phyloP scores from a whole-genome alignment of 2,888 invertebrate genomes.

The Heteropelma amictum region DNA sequence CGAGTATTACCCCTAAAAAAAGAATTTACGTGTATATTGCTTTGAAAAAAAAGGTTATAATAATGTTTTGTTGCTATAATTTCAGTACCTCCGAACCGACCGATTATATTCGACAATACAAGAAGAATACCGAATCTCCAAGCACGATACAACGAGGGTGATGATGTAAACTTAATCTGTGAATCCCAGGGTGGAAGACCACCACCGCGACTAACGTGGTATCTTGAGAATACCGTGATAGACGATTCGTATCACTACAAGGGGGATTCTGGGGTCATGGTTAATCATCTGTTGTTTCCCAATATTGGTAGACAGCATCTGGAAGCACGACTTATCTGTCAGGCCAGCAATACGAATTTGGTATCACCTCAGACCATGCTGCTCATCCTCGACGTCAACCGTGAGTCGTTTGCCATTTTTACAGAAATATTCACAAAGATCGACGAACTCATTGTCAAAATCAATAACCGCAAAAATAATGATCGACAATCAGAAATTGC shows the following conservation, averaged over 20 bases:
- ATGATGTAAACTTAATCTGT: slow-evolving; percentile 89
- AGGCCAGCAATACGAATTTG: slow-evolving; percentile 92
- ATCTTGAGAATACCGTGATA: slow-evolving; percentile 89
- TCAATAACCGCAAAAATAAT: too few species aligned
- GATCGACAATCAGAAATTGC: too few species aligned
- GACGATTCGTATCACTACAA: slow-evolving; percentile 89
- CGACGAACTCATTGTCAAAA: too few species aligned
- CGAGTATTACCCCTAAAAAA: too few species aligned
- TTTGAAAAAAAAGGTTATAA: too few species aligned
- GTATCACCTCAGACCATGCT: slow-evolving; percentile 88
- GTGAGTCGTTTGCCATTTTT: slow-evolving; percentile 81
- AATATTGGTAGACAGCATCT: slow-evolving; percentile 90
- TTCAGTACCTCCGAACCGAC: slow-evolving; percentile 89
- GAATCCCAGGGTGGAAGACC: slow-evolving; percentile 92
- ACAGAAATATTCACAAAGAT: not conserved
- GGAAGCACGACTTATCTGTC: slow-evolving; percentile 90
- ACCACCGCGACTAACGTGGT: slow-evolving; percentile 90
- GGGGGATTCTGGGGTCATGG: slow-evolving; percentile 84
- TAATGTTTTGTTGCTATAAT: not conserved
- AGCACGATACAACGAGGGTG: slow-evolving; percentile 92
- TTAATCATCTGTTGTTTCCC: slow-evolving; percentile 89
- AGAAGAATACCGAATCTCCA: slow-evolving; percentile 85
- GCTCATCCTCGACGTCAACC: slow-evolving; percentile 89
- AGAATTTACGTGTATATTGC: not conserved
- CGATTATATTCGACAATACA: slow-evolving; percentile 86